Base-by-base conservation (phyloP, 1,140 invertebrate species). In the Heliothis virescens region DNA sequence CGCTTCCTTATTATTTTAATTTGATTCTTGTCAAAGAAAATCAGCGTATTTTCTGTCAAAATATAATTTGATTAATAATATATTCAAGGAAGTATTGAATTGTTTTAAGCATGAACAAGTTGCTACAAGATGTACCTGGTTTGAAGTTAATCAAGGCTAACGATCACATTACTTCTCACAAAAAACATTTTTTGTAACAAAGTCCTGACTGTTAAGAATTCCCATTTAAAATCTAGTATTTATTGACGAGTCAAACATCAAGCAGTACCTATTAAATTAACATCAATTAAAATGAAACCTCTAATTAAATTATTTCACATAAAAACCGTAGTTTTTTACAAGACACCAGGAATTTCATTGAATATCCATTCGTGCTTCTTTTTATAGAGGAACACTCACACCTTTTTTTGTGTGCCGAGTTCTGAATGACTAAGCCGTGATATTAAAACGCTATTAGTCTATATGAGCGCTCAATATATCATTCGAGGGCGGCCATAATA, bases 371-470 rank as follows among this genome's bases (percentile, higher is more conserved):
- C 59, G 29, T 34, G 50, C 34, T 26, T 50, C 18, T 85, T 87
- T 85, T 86, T 76, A 76, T 86, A 82, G 55, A 53, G 50, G 81
- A 75, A 76, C 76, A 82, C 79, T 84, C 81, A 82, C 81, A 75
- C 21, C 41, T 75, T 79, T 86, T 82, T 90, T 91, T 90, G 86
- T 88, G 73, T 80, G 69, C 53, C 79, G 53, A 50, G 26, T 79
- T 85, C 80, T 82, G 79, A 84, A 90, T 93, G 91, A 92, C 89
- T 93, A 92, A 93, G 84, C 85, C 88, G 62, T 82, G 90, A 91
- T 93, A 94, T 94, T 94, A 94, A 92, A 94, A 93, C 80, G 91
- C 92, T 94, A 94, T 94, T 94, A 94, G 93, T 88, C 85, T 88
- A 92, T 86, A 91, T 86, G 87, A 82, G 79, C 79, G 84, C 69